Percentiles rank a stretch among this genome's conserved stretches.
Evolutionary conservation across 1,140 invertebrate genomes (phyloP).

Genomic region (Coptotermes formosanus): DNA sequence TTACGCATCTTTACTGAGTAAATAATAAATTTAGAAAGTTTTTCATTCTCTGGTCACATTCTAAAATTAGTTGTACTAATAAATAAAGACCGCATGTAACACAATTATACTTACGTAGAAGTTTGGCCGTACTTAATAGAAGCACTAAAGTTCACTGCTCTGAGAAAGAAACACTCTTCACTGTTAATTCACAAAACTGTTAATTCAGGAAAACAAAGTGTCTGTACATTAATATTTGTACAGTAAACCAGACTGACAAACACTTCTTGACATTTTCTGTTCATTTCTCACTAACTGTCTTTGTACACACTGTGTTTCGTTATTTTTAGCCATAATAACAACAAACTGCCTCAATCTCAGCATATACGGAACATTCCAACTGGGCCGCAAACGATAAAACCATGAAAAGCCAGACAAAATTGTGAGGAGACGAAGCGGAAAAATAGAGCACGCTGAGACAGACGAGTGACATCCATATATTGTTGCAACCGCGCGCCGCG

Average conservation of each 20-base stretch:
- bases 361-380: background rate
- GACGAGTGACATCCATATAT: background rate
- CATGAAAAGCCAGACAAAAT: background rate
- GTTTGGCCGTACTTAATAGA: background rate
- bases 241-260: background rate
- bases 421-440: too few relatives aligned
- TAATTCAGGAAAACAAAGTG: background rate
- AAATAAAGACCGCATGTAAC: background rate
- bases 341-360: background rate
- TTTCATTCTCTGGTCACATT: background rate
- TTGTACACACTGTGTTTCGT: too few relatives aligned
- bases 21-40: background rate
- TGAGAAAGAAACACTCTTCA: background rate
- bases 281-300: background rate
- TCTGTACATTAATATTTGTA: background rate
- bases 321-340: too few relatives aligned
- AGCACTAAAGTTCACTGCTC: background rate
- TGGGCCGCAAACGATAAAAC: background rate
- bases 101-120: background rate
- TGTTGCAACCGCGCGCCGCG: background rate
- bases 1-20: too few relatives aligned
- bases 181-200: background rate
- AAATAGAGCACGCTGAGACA: background rate
- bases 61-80: background rate
- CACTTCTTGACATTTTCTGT: too few relatives aligned